Conservation (phyloP, 2,888 invertebrate genomes). For the Chloroclysta siterata region DNA sequence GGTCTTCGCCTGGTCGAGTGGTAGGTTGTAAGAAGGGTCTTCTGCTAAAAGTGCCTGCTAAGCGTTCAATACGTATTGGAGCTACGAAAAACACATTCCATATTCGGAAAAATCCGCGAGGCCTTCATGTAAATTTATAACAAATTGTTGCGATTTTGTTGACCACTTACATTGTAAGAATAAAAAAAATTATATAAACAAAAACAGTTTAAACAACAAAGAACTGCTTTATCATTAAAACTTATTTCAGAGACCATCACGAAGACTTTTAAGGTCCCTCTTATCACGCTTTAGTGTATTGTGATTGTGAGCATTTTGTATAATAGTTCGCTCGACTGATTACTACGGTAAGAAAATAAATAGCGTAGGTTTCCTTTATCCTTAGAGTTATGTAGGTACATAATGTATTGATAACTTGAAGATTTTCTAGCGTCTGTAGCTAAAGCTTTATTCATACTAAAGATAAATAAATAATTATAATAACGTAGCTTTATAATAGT, state of each 20-base stretch:
- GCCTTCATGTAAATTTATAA: not conserved
- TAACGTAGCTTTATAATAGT: conserved; percentile 27
- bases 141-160: not conserved
- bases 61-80: not conserved
- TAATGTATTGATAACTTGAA: conserved; percentile 25
- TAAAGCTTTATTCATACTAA: conserved; percentile 50
- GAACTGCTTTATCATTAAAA: not conserved
- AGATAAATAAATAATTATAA: conserved; percentile 33
- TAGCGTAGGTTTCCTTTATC: conserved; percentile 10
- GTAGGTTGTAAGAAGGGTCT: conserved; percentile 45
- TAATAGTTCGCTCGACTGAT: conserved; percentile 37
- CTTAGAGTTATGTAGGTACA: conserved; percentile 8
- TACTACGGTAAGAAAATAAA: conserved; percentile 29
- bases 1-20: conserved; percentile 87
- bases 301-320: conserved; percentile 43
- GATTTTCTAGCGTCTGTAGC: conserved; percentile 38
- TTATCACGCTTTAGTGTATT: conserved; percentile 8
- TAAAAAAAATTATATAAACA: not conserved
- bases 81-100: conserved; percentile 7
- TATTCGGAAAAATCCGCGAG: not conserved
- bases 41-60: conserved; percentile 4
- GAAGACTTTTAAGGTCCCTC: not conserved
- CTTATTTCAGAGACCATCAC: not conserved
- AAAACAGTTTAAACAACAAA: too few relatives aligned
- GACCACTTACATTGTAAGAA: not conserved